Base-by-base conservation (phyloP, 2,888 invertebrate genomes). In the Anodontia alba region DNA sequence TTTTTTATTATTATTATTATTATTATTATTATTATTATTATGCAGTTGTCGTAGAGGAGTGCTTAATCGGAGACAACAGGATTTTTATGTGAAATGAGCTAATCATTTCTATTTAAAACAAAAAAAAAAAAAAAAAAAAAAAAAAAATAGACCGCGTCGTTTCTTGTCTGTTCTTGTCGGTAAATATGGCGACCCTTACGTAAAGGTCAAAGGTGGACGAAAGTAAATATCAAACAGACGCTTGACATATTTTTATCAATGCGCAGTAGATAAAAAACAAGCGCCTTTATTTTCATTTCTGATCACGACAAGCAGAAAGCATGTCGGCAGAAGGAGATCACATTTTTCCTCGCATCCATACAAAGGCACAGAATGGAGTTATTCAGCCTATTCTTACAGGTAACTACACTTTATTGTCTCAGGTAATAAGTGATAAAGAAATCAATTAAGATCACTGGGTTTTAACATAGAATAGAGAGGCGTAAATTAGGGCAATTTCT, bases 311-410 rank as follows among this genome's bases (percentile, higher is more conserved):
- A 77, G 57, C 67, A 33, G 62, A 33, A 62, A 79, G 69, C 76
- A 78, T 80, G 78, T 78, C 74, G 80, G 74, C 46, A 20, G 81
- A 76, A 23, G 70, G 42, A 74, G 80, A 84, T 29, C 57, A 31
- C 15, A 38, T 66, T 71, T 87, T 87, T 77, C 71, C 74, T 38
- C 76, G 87, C n/a, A 86, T 89, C 15, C 83, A 84, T 23, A 74
- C 73, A 70, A 89, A 87, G 66, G 80, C 87, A 23, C 89, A 89
- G 78, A 97, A 97, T 95, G 96, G 97, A 90, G 97, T 98, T 92
- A 97, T 98, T 88, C 98, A 98, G 95, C 98, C 98, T 73, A 96
- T 98, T 82, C 96, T 98, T 83, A 98, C 98, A 95, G 98, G 98
- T 98, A 91, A 88, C 20, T 36, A 15, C 1, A 23, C 2, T 54